phyloP scores from a whole-genome alignment of 35 echinoderm and acorn worm genomes.

The Strongylocentrotus purpuratus region DNA sequence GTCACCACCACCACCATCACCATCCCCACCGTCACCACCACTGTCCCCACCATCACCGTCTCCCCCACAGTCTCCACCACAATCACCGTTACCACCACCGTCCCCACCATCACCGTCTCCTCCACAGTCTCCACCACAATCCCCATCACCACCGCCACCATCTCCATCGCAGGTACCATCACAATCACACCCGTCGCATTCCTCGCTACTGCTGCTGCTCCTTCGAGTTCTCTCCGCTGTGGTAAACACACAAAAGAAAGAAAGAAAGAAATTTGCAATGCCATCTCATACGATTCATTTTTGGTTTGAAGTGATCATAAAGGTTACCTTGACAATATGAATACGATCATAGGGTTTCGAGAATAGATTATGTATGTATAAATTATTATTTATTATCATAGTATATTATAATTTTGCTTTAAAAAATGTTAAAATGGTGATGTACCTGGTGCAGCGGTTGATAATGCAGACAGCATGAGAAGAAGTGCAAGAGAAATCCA shows the following conservation, averaged over 20 bases:
- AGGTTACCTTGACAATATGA: too few relatives aligned
- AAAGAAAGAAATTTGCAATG: too few relatives aligned
- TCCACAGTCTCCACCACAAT: neutral
- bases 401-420: too few relatives aligned
- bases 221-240: neutral
- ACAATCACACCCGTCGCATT: neutral
- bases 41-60: neutral
- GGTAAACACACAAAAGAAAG: neutral
- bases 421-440: too few relatives aligned
- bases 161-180: neutral
- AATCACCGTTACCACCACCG: neutral
- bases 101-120: neutral
- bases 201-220: neutral
- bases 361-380: too few relatives aligned
- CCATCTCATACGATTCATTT: too few relatives aligned
- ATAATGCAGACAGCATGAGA: neutral
- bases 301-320: too few relatives aligned
- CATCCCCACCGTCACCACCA: constrained; percentile 15
- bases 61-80: neutral
- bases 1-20: neutral
- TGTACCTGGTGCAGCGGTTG: constrained; percentile 26
- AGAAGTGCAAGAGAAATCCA: neutral
- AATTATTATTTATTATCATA: too few relatives aligned
- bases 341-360: too few relatives aligned
- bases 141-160: neutral